Base-by-base conservation (phyloP, 2,888 invertebrate genomes). In the Nomada goodeniana region DNA sequence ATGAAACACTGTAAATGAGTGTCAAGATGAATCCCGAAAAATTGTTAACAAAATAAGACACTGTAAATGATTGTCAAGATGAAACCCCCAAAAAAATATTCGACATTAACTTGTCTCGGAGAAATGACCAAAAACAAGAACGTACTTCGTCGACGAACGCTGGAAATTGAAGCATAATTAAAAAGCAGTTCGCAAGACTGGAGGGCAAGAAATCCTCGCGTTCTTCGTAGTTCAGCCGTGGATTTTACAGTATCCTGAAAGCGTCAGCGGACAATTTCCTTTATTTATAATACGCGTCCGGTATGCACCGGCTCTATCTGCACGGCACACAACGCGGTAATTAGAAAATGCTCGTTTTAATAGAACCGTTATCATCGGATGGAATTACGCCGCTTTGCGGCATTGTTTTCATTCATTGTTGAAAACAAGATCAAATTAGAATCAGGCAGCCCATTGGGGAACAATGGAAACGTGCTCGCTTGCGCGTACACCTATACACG, bases 361-460 rank as follows among this genome's bases (percentile, higher is more conserved):
- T 75, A 67, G 80, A 76, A 81, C 81, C 83, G 83, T 83, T 86
- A 86, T 86, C 81, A 29, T 47, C 63, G 65, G 77, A 81, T 71
- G 79, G 70, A 86, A 81, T 86, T 80, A 85, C 75, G 67, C 67
- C 67, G 84, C 70, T 84, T 80, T 72, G 55, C 76, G 74, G 59
- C 59, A 68, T 67, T 78, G 78, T 83, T 82, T 83, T 76, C 81
- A 68, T 85, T 82, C 77, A 68, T 60, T 69, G 64, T 68, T 71
- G 85, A 64, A 81, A 85, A 83, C 86, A 77, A 76, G 83, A 86
- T 87, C 75, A 85, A 86, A 85, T 83, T 73, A 74, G 76, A 82
- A 79, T 79, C 80, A 63, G 72, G 59, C 18, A 57, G 52, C 50
- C 50, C 64, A 20, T 36, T 55, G 26, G 57, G 55, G 69, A 80